phyloP scores from a whole-genome alignment of 2,113 vertebrate species.

The Actenoides lindsayi region DNA sequence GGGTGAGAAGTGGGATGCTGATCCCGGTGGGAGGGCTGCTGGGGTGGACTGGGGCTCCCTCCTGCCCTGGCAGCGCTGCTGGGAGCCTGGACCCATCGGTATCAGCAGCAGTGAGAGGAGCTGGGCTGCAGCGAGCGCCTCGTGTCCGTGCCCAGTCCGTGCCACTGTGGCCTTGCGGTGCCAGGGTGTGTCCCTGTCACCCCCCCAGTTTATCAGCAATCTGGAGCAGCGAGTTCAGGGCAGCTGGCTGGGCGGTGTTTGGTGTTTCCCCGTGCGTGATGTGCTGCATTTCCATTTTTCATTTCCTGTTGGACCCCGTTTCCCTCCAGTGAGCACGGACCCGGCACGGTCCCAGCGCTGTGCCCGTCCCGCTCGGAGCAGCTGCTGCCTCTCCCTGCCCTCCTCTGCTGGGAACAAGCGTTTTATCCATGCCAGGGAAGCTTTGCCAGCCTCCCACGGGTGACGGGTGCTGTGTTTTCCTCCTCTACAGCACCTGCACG shows the following conservation, averaged over 20 bases:
- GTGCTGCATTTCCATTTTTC: conserved; percentile 65
- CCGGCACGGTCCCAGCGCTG: not conserved
- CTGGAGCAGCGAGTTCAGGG: conserved; percentile 2
- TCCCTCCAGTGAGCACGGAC: conserved; percentile 14
- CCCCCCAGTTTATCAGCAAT: not conserved
- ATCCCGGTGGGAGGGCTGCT: accelerated
- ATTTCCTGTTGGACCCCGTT: conserved; percentile 71
- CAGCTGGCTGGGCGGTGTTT: not conserved
- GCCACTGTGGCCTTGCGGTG: accelerated
- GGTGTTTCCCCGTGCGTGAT: conserved; percentile 41
- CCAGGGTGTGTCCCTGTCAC: not conserved
- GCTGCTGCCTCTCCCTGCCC: not conserved
- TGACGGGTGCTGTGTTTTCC: not conserved
- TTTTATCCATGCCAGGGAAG: not conserved
- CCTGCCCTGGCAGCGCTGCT: accelerated
- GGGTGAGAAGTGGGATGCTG: not conserved
- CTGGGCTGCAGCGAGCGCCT: accelerated
- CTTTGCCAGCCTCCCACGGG: not conserved
- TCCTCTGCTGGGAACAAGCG: accelerated
- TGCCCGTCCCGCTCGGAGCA: not conserved
- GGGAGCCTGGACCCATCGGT: not conserved
- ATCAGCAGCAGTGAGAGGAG: accelerated
- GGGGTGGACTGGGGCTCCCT: not conserved
- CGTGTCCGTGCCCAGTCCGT: not conserved
- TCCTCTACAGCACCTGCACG: not conserved